These are phyloP conservation scores for Smittia sp. DNA, from an alignment of 2,888 invertebrate species.

Conservation along the genomic window DNA sequence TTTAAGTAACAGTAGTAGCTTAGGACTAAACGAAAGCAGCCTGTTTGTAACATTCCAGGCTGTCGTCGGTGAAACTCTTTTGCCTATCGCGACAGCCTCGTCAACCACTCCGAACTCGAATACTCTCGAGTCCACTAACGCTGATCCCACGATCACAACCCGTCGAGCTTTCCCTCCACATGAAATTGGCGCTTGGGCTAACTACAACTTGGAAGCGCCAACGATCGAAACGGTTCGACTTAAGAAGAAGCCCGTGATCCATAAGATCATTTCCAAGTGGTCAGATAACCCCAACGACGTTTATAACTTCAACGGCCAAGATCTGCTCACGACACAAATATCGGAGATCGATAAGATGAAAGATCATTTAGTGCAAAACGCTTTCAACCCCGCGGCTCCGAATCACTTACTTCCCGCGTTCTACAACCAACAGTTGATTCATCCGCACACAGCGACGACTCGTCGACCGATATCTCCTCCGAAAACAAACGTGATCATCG, in stretches of 20 bases:
- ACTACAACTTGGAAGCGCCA: constrained; percentile 12
- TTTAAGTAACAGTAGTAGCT: constrained; percentile 14
- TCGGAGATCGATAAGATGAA: constrained; percentile 16
- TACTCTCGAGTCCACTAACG: background rate
- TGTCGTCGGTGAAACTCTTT: background rate
- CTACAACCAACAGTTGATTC: constrained; percentile 25
- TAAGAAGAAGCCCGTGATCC: constrained; percentile 31
- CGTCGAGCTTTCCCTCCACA: background rate
- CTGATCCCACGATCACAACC: background rate
- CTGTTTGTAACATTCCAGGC: background rate
- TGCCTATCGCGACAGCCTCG: constrained; percentile 4
- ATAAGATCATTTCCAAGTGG: constrained; percentile 40
- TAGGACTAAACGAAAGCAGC: constrained; percentile 22
- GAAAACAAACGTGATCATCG: background rate
- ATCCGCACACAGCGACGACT: background rate
- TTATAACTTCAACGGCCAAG: background rate
- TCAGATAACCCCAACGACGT: constrained; percentile 38
- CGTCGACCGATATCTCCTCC: background rate
- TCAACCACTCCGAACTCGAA: constrained; percentile 12
- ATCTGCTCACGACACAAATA: background rate
- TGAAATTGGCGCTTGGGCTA: background rate
- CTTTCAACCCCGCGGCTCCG: background rate
- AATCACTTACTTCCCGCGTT: constrained; percentile 22
- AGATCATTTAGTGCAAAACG: background rate
- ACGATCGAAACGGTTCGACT: background rate